Base-by-base conservation (phyloP, 2,888 invertebrate genomes). In the Epirrhoe alternata region DNA sequence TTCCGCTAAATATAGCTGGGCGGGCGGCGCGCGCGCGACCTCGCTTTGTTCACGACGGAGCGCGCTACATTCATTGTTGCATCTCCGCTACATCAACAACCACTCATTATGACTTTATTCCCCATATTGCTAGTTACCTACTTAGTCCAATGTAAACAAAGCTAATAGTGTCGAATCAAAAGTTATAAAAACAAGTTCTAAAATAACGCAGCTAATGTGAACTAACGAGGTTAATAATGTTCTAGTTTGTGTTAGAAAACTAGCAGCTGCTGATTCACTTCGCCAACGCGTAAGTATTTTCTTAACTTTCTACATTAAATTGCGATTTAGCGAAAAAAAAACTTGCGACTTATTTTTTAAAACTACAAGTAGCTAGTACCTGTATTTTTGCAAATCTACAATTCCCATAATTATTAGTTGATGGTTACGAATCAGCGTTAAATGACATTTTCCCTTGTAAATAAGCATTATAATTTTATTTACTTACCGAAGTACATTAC, bases 1-100 rank as follows among this genome's bases (percentile, higher is more conserved):
- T 89, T 87, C 81, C 74, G 86, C 92, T 93, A 93, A 90, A 92
- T 89, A 88, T 93, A 93, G 89, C 83, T 84, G 87, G 85, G 86
- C 82, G 83, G 86, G 83, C 79, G 77, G 77, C 76, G 79, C 80
- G 77, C 77, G 75, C 74, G 75, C 85, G 86, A 83, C 84, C 86
- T 86, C 87, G 89, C 89, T 86, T 87, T 86, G 84, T 83, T 78
- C 79, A 74, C 74, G 33, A 60, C 73, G 66, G 65, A 60, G 63
- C 72, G 76, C 72, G 66, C 59, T 57, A 68, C 54, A 59, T 61
- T 54, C 72, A 67, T 74, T 75, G 73, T 77, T 74, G 66, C 71
- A 57, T 53, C 63, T 72, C 74, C 35, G 63, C 55, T 73, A 60
- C 69, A 70, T 61, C 70, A 72, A 70, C 68, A 66, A 67, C 51